Evolutionary conservation across 2,113 vertebrate species (phyloP).

Genomic region (Coregonus clupeaformis): DNA sequence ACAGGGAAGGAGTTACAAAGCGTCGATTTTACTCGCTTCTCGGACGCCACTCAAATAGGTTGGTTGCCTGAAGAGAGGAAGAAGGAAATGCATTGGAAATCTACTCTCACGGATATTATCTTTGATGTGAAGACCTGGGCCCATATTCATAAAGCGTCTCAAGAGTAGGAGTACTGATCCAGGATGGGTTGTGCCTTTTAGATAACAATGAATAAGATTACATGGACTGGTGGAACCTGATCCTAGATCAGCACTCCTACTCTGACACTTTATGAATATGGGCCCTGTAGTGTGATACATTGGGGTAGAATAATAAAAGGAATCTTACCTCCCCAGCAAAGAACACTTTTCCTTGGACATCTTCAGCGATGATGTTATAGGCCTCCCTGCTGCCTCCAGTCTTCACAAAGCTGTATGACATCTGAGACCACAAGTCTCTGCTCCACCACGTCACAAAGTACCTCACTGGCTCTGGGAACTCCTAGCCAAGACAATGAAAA

Average conservation of each 20-base stretch:
- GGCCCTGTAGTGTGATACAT: too few species aligned
- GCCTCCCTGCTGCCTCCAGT: conserved; percentile 94
- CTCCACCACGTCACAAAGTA: conserved; percentile 92
- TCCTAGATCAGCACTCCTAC: too few species aligned
- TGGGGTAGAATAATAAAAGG: too few species aligned
- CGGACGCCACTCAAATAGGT: conserved; percentile 96
- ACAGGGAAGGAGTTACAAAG: conserved; percentile 66
- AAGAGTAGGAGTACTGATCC: background rate
- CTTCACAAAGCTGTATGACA: conserved; percentile 97
- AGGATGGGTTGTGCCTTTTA: too few species aligned
- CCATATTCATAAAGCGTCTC: background rate
- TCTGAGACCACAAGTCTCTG: conserved; percentile 91
- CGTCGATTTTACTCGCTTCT: conserved; percentile 97
- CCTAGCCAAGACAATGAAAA: conserved; percentile 61
- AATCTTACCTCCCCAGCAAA: conserved; percentile 91
- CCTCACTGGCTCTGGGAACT: conserved; percentile 87
- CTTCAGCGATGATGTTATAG: conserved; percentile 93
- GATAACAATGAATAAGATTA: too few species aligned
- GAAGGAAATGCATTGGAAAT: background rate
- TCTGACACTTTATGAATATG: too few species aligned
- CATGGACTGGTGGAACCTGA: too few species aligned
- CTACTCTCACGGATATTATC: background rate
- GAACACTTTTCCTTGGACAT: conserved; percentile 90
- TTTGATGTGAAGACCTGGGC: background rate
- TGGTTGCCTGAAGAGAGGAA: conserved; percentile 82